Conservation (phyloP, 2,888 invertebrate genomes). For the Julus scandinavius region DNA sequence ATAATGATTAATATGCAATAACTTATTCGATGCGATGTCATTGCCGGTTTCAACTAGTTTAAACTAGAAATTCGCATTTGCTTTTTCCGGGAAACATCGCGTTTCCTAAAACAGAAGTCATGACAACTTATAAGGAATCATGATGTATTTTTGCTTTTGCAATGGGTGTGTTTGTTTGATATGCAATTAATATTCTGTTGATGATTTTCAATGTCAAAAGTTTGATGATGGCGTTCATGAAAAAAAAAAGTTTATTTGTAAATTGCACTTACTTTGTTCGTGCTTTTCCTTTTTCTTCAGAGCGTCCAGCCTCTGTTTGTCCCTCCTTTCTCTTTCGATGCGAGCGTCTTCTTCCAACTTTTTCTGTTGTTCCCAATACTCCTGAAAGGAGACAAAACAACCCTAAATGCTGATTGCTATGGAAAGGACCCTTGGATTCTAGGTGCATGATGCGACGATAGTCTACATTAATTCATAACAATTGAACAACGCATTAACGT, state of each 20-base stretch:
- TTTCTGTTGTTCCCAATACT: constrained; percentile 88
- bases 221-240: no score
- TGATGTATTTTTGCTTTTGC: no score
- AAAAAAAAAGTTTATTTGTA: background rate
- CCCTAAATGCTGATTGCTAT: background rate
- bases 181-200: background rate
- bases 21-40: no score
- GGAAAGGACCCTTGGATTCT: background rate
- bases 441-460: background rate
- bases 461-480: no score
- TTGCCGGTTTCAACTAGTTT: no score
- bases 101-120: no score
- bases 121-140: no score
- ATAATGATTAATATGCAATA: no score
- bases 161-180: no score
- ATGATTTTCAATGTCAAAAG: background rate
- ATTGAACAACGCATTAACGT: no score
- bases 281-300: constrained; percentile 93
- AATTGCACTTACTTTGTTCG: constrained; percentile 77
- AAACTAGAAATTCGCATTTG: no score
- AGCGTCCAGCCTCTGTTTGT: constrained; percentile 85
- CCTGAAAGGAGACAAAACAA: constrained; percentile 65
- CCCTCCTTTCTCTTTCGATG: constrained; percentile 77
- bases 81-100: no score
- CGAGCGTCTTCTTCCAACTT: constrained; percentile 78